phyloP scores from a whole-genome alignment of 2,888 invertebrate species.

The Eupeodes luniger region DNA sequence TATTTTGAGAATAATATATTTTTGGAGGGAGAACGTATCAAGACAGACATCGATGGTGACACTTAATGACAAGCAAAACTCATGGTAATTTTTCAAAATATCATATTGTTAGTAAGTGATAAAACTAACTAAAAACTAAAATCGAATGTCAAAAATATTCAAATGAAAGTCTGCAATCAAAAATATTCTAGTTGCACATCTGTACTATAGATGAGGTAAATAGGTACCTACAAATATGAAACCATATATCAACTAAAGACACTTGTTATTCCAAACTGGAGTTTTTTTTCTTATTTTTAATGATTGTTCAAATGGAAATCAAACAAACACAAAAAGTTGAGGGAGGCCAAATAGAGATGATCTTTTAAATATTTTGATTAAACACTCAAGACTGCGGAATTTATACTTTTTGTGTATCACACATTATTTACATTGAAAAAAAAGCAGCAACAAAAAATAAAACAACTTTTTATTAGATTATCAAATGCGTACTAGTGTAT shows the following conservation, averaged over 20 bases:
- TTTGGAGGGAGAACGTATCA: too few species aligned
- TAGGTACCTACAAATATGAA: background rate
- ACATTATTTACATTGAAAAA: constrained; percentile 11
- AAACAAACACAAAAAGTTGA: constrained; percentile 6
- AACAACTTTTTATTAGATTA: constrained; percentile 59
- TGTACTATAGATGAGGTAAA: too few species aligned
- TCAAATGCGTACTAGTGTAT: constrained; percentile 45
- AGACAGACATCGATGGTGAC: too few species aligned
- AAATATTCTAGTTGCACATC: too few species aligned
- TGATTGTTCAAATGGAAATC: constrained; percentile 9
- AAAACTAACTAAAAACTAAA: too few species aligned
- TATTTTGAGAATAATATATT: too few species aligned
- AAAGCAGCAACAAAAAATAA: background rate
- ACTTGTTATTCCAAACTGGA: constrained; percentile 9
- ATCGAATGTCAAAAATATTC: too few species aligned
- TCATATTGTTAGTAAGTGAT: too few species aligned
- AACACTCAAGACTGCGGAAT: constrained; percentile 11
- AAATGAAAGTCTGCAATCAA: too few species aligned
- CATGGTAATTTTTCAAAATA: too few species aligned
- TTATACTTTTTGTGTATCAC: constrained; percentile 9
- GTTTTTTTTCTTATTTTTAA: background rate
- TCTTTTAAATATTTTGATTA: constrained; percentile 34
- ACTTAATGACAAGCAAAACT: too few species aligned
- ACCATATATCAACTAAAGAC: background rate
- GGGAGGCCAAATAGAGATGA: constrained; percentile 26